phyloP scores from a whole-genome alignment of 2,888 invertebrate species.

The Isoperla grammatica region DNA sequence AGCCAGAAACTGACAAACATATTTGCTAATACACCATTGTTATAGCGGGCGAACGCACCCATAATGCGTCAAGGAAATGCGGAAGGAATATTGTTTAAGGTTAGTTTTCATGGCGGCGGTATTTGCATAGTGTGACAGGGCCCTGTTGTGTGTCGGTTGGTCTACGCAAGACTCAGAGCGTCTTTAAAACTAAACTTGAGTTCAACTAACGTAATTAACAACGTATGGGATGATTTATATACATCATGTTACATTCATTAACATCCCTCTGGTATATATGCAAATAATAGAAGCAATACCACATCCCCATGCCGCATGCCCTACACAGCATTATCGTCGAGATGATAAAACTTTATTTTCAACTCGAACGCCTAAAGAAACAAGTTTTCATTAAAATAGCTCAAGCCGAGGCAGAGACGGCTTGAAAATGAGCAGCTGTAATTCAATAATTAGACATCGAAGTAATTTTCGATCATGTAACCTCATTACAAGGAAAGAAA shows the following conservation, averaged over 20 bases:
- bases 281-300: too few relatives aligned
- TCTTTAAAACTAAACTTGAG: constrained; percentile 2
- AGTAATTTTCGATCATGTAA: constrained; percentile 28
- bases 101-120: too few relatives aligned
- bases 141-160: too few relatives aligned
- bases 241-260: constrained; percentile 6
- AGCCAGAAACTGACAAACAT: too few relatives aligned
- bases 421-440: constrained; percentile 24
- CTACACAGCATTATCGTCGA: neutral
- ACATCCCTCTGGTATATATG: too few relatives aligned
- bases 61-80: too few relatives aligned
- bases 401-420: neutral
- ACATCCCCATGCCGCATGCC: neutral
- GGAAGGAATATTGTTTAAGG: too few relatives aligned
- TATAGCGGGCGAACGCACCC: too few relatives aligned
- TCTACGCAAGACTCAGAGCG: neutral
- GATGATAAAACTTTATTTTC: constrained; percentile 1
- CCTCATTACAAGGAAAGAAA: constrained; percentile 24
- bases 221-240: constrained; percentile 3
- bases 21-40: too few relatives aligned
- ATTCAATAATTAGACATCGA: constrained; percentile 28
- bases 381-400: neutral
- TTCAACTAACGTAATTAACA: constrained; percentile 12
- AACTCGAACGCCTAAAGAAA: constrained; percentile 1
- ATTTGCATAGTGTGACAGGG: too few relatives aligned